Conservation (phyloP, 2,113 vertebrate species). For the Passer montanus region DNA sequence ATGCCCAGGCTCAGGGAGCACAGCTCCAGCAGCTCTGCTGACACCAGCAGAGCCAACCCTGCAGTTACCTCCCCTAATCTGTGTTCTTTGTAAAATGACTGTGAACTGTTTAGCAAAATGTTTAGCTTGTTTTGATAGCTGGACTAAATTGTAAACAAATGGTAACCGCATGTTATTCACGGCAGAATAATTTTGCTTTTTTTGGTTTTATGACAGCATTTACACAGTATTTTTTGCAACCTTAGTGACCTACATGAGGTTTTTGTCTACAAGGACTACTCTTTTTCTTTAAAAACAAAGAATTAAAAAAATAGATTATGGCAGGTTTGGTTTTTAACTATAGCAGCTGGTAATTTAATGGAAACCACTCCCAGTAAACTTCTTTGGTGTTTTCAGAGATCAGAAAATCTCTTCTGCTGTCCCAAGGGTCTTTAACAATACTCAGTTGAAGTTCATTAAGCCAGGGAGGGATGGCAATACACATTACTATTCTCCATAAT, state of each 20-base stretch:
- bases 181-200: not conserved
- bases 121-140: constrained; percentile 55
- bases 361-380: not conserved
- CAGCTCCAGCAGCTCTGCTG: not conserved
- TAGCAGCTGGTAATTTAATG: not conserved
- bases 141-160: constrained; percentile 52
- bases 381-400: not conserved
- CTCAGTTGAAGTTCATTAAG: not conserved
- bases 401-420: not conserved
- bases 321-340: constrained; percentile 5
- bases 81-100: not conserved
- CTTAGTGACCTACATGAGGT: constrained; percentile 17
- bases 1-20: not conserved
- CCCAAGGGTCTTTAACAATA: not conserved
- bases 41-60: not conserved
- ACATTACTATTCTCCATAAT: not conserved
- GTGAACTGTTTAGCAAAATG: constrained; percentile 14
- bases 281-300: not conserved
- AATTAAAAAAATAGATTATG: constrained; percentile 3
- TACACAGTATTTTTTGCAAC: constrained; percentile 26
- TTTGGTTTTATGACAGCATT: constrained; percentile 43
- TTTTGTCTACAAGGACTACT: not conserved
- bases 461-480: not conserved
- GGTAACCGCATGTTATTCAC: constrained; percentile 20
- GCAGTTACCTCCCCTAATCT: not conserved